A percentile compares a stretch with the other conserved stretches of the same genome.
phyloP scores from a whole-genome alignment of 2,888 invertebrate genomes.

The Drosophila imparisetae region DNA sequence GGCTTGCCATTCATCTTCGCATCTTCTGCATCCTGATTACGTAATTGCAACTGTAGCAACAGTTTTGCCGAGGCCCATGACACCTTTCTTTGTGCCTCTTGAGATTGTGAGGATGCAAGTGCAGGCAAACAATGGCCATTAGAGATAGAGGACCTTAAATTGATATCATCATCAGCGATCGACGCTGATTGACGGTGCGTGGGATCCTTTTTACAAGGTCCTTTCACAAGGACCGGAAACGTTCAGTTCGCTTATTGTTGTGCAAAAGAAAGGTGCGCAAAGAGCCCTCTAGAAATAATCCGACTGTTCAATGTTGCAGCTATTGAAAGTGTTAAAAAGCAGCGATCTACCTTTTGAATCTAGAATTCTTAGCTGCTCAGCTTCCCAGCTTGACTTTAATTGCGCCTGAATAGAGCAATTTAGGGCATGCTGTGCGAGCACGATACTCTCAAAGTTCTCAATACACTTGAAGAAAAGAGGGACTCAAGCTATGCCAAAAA shows the following conservation, averaged over 20 bases:
- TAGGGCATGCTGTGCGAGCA: conserved; percentile 62
- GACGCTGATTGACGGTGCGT: conserved; percentile 40
- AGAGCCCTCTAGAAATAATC: conserved; percentile 12
- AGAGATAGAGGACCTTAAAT: conserved; percentile 19
- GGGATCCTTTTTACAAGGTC: conserved; percentile 39
- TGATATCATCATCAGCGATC: conserved; percentile 40
- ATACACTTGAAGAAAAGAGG: conserved; percentile 24
- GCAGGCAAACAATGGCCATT: conserved; percentile 37
- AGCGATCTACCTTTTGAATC: conserved; percentile 55
- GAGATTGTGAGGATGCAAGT: conserved; percentile 34
- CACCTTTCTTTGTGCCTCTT: conserved; percentile 42
- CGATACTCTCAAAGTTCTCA: conserved; percentile 17
- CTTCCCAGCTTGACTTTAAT: conserved; percentile 75
- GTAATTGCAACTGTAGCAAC: conserved; percentile 71
- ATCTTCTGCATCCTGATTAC: conserved; percentile 57
- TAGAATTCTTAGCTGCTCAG: conserved; percentile 32
- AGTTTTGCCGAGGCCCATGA: conserved; percentile 27
- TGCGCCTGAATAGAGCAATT: conserved; percentile 75
- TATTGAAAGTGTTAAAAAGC: conserved; percentile 70
- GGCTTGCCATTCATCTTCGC: conserved; percentile 2
- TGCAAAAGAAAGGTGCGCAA: conserved; percentile 17
- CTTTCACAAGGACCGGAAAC: conserved; percentile 46
- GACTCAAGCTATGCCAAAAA: neutral
- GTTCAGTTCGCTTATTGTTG: conserved; percentile 37
- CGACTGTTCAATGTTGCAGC: conserved; percentile 10